Conservation (phyloP, 2,888 invertebrate species). For the Tipula confusa region DNA sequence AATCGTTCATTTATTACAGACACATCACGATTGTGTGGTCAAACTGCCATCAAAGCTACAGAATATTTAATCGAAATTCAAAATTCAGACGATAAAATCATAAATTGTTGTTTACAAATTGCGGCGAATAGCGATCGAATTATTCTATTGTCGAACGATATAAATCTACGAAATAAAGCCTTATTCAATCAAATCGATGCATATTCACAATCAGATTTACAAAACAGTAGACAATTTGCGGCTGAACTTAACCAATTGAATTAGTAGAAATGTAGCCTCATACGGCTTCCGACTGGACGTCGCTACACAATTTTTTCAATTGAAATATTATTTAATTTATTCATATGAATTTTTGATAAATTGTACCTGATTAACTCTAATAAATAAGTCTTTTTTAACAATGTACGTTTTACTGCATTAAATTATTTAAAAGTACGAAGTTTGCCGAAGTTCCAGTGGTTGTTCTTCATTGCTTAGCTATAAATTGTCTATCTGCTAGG, state of each 20-base stretch:
- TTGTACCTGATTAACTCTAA: no score
- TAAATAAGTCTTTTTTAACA: no score
- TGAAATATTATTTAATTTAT: no score
- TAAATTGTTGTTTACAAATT: slow-evolving; percentile 53
- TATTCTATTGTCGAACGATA: slow-evolving; percentile 52
- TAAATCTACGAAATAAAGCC: slow-evolving; percentile 53
- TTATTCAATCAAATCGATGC: slow-evolving; percentile 48
- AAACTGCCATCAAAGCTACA: slow-evolving; percentile 51
- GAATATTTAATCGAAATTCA: slow-evolving; percentile 46
- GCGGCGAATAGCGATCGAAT: slow-evolving; percentile 45
- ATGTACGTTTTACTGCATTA: no score
- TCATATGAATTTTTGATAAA: no score
- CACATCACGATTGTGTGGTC: slow-evolving; percentile 39
- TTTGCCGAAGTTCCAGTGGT: no score
- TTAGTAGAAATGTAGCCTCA: no score
- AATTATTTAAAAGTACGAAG: no score
- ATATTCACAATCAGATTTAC: slow-evolving; percentile 42
- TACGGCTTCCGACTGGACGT: no score
- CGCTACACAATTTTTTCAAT: no score
- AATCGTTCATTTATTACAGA: slow-evolving; percentile 41
- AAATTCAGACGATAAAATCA: slow-evolving; percentile 53
- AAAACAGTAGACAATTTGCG: slow-evolving; percentile 33
- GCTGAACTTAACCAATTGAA: not conserved
- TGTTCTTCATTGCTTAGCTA: no score
- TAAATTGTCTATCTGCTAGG: no score